These are phyloP conservation scores for Zelostemma sp. DNA, from an alignment of 1,140 invertebrate species.

Conservation along the genomic window DNA sequence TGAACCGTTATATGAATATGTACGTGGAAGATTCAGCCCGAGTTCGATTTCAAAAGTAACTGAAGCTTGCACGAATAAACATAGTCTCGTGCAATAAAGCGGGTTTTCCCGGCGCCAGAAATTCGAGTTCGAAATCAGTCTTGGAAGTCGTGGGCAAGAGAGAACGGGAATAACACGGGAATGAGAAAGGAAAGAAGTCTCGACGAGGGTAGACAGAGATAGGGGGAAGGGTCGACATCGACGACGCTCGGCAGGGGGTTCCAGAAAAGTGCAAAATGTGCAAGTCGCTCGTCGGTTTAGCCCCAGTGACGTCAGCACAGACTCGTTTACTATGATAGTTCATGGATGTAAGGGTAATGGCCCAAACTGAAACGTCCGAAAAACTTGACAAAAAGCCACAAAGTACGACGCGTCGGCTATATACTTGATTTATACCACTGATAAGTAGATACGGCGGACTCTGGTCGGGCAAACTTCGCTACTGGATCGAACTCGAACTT, in stretches of 20 bases:
- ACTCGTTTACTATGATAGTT: conserved; percentile 42
- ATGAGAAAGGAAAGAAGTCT: conserved; percentile 47
- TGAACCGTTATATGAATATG: conserved; percentile 18
- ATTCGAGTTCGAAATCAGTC: conserved; percentile 47
- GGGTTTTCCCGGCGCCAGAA: conserved; percentile 44
- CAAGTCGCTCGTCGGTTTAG: conserved; percentile 49
- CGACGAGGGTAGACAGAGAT: conserved; percentile 47
- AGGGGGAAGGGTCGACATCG: conserved; percentile 45
- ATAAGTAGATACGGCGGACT: not conserved
- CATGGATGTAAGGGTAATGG: conserved; percentile 17
- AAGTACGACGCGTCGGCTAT: not conserved
- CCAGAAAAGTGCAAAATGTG: conserved; percentile 62
- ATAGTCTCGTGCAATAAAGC: conserved; percentile 44
- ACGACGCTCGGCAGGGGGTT: conserved; percentile 47
- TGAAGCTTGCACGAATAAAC: conserved; percentile 32
- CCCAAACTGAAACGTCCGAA: conserved; percentile 19
- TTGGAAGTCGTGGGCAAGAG: conserved; percentile 42
- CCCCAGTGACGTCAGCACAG: conserved; percentile 53
- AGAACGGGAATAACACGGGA: conserved; percentile 36
- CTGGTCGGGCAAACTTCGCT: no score
- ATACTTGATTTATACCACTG: not conserved
- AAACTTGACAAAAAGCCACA: conserved; percentile 7
- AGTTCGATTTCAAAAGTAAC: conserved; percentile 18
- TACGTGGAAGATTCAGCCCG: conserved; percentile 20
- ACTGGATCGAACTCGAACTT: no score